These are phyloP conservation scores for Pteromalus puparum DNA, from an alignment of 1,140 invertebrate species.

Conservation along the genomic window DNA sequence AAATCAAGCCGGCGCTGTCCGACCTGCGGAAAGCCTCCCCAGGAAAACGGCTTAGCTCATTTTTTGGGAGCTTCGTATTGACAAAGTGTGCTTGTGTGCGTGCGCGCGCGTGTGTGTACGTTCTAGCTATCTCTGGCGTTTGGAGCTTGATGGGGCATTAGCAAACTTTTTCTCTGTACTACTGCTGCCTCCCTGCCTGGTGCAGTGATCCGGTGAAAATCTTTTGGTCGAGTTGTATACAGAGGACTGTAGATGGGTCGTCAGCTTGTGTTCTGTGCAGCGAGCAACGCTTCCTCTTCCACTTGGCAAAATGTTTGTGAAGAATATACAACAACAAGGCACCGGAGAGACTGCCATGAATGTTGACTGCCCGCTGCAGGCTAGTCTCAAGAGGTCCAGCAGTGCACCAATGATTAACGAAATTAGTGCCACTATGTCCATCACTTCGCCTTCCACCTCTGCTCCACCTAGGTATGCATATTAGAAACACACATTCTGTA, in stretches of 20 bases:
- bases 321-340: slow-evolving; percentile 53
- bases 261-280: slow-evolving; percentile 17
- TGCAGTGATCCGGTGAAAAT: neutral
- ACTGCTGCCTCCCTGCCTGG: neutral
- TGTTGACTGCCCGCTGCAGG: slow-evolving; percentile 76
- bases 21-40: neutral
- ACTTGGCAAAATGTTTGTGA: slow-evolving; percentile 46
- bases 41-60: neutral
- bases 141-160: neutral
- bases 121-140: neutral
- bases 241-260: slow-evolving; percentile 46
- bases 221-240: neutral
- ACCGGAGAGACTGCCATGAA: slow-evolving; percentile 74
- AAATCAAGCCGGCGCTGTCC: slow-evolving; percentile 7
- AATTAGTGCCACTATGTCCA: slow-evolving; percentile 74
- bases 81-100: neutral
- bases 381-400: slow-evolving; percentile 85
- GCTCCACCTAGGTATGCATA: slow-evolving; percentile 69
- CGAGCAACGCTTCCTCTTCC: neutral
- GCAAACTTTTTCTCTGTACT: neutral
- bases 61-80: neutral
- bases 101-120: too few species aligned
- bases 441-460: slow-evolving; percentile 71
- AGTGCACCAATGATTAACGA: slow-evolving; percentile 91
- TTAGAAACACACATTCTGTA: neutral